Evolutionary conservation across 2,113 vertebrate genomes (phyloP).

Genomic region (Rana temporaria): DNA sequence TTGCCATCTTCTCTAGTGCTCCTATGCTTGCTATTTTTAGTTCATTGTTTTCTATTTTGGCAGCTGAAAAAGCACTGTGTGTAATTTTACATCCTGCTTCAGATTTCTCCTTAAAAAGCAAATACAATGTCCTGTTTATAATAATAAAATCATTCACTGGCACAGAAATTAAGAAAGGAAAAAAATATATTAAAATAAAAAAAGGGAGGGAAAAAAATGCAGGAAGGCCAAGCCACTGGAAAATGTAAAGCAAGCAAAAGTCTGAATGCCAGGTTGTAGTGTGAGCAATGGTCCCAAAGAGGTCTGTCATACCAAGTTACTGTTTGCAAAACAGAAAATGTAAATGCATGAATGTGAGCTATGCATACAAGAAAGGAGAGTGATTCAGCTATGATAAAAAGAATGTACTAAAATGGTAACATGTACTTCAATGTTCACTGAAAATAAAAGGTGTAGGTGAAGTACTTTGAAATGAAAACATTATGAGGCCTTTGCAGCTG

Average conservation of each 20-base stretch:
- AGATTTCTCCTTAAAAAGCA: slow-evolving; percentile 82
- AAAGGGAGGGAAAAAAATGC: background rate
- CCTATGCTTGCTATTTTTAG: slow-evolving; percentile 78
- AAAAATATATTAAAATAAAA: slow-evolving; percentile 61
- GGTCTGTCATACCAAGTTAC: slow-evolving; percentile 69
- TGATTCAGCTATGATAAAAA: too few relatives aligned
- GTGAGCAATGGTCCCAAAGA: slow-evolving; percentile 78
- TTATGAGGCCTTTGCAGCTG: background rate
- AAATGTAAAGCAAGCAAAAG: slow-evolving; percentile 82
- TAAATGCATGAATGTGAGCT: background rate
- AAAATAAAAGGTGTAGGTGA: too few relatives aligned
- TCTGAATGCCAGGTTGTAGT: slow-evolving; percentile 78
- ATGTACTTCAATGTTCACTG: too few relatives aligned
- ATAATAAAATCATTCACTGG: slow-evolving; percentile 83
- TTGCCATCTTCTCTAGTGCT: slow-evolving; percentile 50
- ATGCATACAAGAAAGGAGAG: too few relatives aligned
- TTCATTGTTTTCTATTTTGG: slow-evolving; percentile 82
- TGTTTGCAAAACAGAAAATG: background rate
- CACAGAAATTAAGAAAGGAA: slow-evolving; percentile 75
- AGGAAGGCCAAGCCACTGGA: slow-evolving; percentile 77
- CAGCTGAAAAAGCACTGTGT: slow-evolving; percentile 76
- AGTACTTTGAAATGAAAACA: too few relatives aligned
- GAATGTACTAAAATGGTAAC: too few relatives aligned
- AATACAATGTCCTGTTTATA: slow-evolving; percentile 86
- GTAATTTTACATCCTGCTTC: slow-evolving; percentile 82